Conservation (phyloP, 1,140 invertebrate genomes). For the Ylistrum balloti region DNA sequence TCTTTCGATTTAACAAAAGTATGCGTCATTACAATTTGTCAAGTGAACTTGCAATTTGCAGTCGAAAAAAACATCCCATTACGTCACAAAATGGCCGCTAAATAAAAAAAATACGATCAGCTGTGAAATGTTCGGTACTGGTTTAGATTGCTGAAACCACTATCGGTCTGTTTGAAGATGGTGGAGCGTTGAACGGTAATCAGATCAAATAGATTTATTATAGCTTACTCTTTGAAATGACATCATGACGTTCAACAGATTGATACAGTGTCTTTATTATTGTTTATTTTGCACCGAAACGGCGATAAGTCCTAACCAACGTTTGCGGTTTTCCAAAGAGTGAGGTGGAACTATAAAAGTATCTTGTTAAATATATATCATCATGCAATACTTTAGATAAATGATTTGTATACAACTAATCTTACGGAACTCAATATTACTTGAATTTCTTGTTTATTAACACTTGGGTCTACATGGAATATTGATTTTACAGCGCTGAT, state of each 20-base stretch:
- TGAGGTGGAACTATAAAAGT: background rate
- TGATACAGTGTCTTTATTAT: background rate
- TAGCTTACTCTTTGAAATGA: background rate
- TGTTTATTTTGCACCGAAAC: background rate
- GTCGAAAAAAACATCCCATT: conserved; percentile 40
- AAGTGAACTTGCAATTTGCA: background rate
- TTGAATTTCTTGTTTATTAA: background rate
- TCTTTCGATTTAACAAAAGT: background rate
- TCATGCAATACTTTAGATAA: background rate
- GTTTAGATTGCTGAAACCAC: background rate
- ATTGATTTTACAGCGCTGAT: conserved; percentile 5
- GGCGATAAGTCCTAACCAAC: too few relatives aligned
- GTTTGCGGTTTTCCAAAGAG: background rate
- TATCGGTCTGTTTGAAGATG: background rate
- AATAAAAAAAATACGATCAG: conserved; percentile 49
- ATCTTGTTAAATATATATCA: background rate
- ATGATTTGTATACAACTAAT: too few relatives aligned
- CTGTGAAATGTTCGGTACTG: conserved; percentile 41
- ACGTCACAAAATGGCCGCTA: conserved; percentile 56
- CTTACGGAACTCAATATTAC: background rate
- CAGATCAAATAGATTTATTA: background rate
- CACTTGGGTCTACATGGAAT: background rate
- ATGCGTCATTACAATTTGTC: background rate
- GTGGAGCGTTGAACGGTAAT: background rate
- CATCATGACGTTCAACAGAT: background rate